Conservation (phyloP, 2,888 invertebrate genomes). For the Nebria salina region DNA sequence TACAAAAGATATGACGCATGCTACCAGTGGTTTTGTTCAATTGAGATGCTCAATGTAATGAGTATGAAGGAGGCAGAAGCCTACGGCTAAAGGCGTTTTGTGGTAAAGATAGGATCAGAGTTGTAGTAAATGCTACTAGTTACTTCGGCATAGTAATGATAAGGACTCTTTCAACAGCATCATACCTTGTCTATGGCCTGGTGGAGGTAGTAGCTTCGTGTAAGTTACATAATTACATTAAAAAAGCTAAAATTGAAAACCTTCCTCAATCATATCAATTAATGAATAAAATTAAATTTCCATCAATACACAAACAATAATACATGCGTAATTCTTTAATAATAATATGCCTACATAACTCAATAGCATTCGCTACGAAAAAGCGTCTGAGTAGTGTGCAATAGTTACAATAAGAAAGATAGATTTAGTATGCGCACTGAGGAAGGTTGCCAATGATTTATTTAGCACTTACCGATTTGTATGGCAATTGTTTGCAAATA, state of each 20-base stretch:
- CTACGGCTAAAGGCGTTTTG: slow-evolving; percentile 12
- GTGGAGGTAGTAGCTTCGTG: slow-evolving; percentile 20
- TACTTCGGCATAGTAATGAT: slow-evolving; percentile 16
- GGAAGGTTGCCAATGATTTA: slow-evolving; percentile 34
- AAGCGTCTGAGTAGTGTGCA: slow-evolving; percentile 25
- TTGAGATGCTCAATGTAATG: slow-evolving; percentile 4
- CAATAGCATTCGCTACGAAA: slow-evolving; percentile 38
- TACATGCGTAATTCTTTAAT: neutral
- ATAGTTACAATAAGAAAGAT: slow-evolving; percentile 2
- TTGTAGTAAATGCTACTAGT: slow-evolving; percentile 40
- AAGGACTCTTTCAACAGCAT: slow-evolving; percentile 12
- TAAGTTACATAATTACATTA: slow-evolving; percentile 26
- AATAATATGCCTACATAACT: slow-evolving; percentile 20
- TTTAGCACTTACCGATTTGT: slow-evolving; percentile 29
- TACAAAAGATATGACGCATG: neutral
- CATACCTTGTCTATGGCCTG: slow-evolving; percentile 32
- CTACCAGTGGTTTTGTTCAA: neutral
- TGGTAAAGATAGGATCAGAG: slow-evolving; percentile 14
- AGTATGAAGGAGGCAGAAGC: slow-evolving; percentile 31
- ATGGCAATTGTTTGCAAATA: slow-evolving; percentile 19
- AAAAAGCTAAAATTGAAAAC: slow-evolving; percentile 24
- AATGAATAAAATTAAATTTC: neutral
- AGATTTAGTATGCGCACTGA: slow-evolving; percentile 24
- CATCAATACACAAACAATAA: neutral
- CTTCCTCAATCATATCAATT: slow-evolving; percentile 30